A percentile compares a stretch with the other conserved stretches of the same genome.
Conservation (phyloP, 2,888 invertebrate genomes). For the Philereme vetulata region DNA sequence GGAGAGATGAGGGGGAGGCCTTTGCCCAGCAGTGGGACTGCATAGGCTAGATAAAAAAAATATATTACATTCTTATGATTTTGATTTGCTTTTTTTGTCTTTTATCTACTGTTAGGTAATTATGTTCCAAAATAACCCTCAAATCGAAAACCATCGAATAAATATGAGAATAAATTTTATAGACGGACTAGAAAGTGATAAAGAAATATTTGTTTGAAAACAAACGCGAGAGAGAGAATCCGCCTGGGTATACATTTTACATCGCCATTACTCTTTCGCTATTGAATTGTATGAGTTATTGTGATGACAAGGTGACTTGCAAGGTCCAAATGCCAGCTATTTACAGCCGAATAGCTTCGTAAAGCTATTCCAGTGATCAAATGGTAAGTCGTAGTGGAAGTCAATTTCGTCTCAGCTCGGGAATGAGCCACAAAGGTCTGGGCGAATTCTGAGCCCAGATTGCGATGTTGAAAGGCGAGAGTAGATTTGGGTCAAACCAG, state of each 20-base stretch:
- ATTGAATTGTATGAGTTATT: conserved; percentile 12
- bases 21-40: no score
- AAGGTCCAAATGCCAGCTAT: conserved; percentile 3
- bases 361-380: conserved; percentile 11
- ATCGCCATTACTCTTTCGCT: not conserved
- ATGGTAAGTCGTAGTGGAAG: conserved; percentile 3
- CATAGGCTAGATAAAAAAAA: no score
- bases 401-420: not conserved
- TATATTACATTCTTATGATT: no score
- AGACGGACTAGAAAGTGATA: no score
- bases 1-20: no score
- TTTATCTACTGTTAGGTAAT: no score
- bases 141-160: no score
- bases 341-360: conserved; percentile 4
- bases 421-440: conserved; percentile 2
- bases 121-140: no score
- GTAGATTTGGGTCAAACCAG: conserved; percentile 1
- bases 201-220: no score
- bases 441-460: conserved; percentile 2
- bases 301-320: conserved; percentile 13
- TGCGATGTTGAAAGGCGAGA: not conserved
- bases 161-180: no score
- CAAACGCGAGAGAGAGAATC: not conserved
- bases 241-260: not conserved
- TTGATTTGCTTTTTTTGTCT: no score